phyloP scores from a whole-genome alignment of 2,888 invertebrate species.

The Eupsilia transversa region DNA sequence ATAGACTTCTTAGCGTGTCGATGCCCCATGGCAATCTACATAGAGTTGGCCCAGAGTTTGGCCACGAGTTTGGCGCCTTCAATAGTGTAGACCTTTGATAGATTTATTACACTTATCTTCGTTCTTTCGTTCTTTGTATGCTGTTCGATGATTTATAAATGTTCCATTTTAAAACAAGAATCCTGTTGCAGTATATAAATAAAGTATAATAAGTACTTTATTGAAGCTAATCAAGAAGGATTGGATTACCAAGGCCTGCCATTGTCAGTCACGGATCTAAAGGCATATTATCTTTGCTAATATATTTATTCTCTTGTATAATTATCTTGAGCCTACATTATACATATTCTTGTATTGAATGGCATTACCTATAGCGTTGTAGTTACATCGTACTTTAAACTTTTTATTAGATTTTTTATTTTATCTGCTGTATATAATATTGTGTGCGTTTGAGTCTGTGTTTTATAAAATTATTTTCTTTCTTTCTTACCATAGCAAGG shows the following conservation, averaged over 20 bases:
- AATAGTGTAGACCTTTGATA: background rate
- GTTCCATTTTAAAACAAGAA: slow-evolving; percentile 13
- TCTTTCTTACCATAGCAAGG: too few species aligned
- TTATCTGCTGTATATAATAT: too few species aligned
- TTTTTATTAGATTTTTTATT: too few species aligned
- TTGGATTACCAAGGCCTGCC: slow-evolving; percentile 2
- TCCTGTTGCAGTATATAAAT: slow-evolving; percentile 1
- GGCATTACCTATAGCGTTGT: background rate
- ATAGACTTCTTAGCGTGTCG: background rate
- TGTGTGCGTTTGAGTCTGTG: too few species aligned
- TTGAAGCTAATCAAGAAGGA: slow-evolving; percentile 7
- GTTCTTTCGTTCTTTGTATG: too few species aligned
- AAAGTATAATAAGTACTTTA: background rate
- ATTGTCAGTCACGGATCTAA: slow-evolving; percentile 2
- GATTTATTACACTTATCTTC: too few species aligned
- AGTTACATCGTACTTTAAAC: too few species aligned
- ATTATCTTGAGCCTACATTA: background rate
- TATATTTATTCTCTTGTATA: slow-evolving; percentile 17
- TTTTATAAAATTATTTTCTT: too few species aligned
- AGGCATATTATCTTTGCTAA: background rate
- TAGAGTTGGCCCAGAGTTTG: background rate
- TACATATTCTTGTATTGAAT: background rate
- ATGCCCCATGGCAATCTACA: too few species aligned
- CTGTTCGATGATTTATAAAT: background rate
- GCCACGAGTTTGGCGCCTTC: background rate